A percentile compares a stretch with the other conserved stretches of the same genome.
Evolutionary conservation across 2,113 vertebrate species (phyloP).

Genomic region (Romanogobio albipinnatus): DNA sequence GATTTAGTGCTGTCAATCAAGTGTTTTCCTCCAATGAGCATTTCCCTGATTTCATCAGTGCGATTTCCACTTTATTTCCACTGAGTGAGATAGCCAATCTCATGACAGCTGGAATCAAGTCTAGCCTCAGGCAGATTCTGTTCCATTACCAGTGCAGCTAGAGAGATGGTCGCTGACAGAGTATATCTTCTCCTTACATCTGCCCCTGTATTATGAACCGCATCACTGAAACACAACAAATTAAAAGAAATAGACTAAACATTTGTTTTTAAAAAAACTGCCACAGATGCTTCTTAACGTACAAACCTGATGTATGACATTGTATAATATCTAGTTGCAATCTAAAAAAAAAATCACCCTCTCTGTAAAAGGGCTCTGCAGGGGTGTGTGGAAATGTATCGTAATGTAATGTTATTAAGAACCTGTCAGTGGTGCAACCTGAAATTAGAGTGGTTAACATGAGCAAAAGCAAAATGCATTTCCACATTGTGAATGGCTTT

Average conservation of each 20-base stretch:
- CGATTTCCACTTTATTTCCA: constrained; percentile 13
- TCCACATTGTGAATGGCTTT: constrained; percentile 48
- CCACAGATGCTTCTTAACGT: not conserved
- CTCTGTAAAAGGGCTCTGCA: not conserved
- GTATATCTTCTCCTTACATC: constrained; percentile 14
- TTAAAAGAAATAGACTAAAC: not conserved
- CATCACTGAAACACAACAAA: constrained; percentile 16
- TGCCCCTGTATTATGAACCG: constrained; percentile 2
- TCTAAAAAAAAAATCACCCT: constrained; percentile 5
- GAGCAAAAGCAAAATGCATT: constrained; percentile 28
- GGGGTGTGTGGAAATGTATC: constrained; percentile 3
- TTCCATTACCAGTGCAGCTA: constrained; percentile 7
- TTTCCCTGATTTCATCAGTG: constrained; percentile 15
- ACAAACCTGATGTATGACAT: not conserved
- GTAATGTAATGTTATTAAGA: constrained; percentile 33
- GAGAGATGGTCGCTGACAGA: constrained; percentile 21
- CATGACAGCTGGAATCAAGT: constrained; percentile 22
- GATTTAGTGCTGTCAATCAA: not conserved
- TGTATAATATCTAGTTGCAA: not conserved
- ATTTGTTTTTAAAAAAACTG: too few species aligned
- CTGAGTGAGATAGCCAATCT: not conserved
- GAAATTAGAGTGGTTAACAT: constrained; percentile 50
- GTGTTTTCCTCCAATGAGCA: not conserved
- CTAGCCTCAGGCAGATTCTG: constrained; percentile 26
- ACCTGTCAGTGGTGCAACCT: constrained; percentile 43